A percentile compares a stretch with the other conserved stretches of the same genome.
Evolutionary conservation across 2,113 vertebrate species (phyloP).

Genomic region (Sturnira hondurensis): DNA sequence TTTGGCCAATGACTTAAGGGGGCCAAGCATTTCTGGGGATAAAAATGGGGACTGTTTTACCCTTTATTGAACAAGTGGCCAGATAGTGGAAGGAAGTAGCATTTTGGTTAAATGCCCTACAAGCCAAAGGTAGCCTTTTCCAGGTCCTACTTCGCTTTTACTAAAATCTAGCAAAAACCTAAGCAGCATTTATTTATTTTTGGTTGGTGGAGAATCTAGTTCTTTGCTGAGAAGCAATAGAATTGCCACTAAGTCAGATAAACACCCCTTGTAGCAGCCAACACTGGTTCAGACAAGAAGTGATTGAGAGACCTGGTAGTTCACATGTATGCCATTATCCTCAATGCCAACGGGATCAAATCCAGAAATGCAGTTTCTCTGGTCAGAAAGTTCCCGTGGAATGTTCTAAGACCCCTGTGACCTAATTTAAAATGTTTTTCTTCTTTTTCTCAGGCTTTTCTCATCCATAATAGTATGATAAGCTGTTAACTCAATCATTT

Average conservation of each 20-base stretch:
- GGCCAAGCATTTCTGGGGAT: not conserved
- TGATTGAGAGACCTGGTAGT: not conserved
- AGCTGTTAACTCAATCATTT: conserved; percentile 57
- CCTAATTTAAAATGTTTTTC: conserved; percentile 44
- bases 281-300: not conserved
- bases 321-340: not conserved
- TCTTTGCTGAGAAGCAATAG: not conserved
- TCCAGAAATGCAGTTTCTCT: not conserved
- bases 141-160: not conserved
- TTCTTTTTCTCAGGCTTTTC: conserved; percentile 2
- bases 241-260: not conserved
- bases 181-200: not conserved
- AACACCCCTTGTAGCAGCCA: not conserved
- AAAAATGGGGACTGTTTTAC: not conserved
- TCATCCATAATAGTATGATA: not conserved
- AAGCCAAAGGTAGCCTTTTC: not conserved
- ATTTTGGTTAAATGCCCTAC: not conserved
- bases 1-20: not conserved
- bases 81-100: not conserved
- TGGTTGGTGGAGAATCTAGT: not conserved
- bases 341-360: not conserved
- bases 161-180: not conserved
- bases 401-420: conserved; percentile 2
- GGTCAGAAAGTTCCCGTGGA: not conserved
- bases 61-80: not conserved